phyloP scores from a whole-genome alignment of 2,113 vertebrate species.

The Todiramphus saurophagus region DNA sequence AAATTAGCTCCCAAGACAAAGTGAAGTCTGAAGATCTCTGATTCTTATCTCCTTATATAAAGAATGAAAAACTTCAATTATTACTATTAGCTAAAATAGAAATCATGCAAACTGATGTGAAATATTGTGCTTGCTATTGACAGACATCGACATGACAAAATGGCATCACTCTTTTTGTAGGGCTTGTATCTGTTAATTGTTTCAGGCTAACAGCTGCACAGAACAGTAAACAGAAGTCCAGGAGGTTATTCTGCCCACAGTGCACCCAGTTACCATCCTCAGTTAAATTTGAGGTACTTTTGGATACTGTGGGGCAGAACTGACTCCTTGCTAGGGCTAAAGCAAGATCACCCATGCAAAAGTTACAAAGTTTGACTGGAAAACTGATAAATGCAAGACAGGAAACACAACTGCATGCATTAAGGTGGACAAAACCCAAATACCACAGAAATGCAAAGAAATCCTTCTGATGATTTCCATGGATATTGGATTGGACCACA shows the following conservation, averaged over 20 bases:
- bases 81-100: slow-evolving; percentile 37
- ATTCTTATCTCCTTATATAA: neutral
- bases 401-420: neutral
- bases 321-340: neutral
- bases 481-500: neutral
- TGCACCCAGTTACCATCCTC: neutral
- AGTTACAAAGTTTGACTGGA: neutral
- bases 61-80: neutral
- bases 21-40: neutral
- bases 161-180: neutral
- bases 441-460: neutral
- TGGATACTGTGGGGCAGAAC: neutral
- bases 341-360: neutral
- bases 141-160: neutral
- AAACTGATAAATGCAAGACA: neutral
- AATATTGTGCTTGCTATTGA: slow-evolving; percentile 61
- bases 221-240: neutral
- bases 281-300: neutral
- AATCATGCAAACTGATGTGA: slow-evolving; percentile 47
- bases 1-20: neutral
- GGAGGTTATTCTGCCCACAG: neutral
- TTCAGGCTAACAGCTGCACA: neutral
- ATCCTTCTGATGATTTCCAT: neutral
- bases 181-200: neutral
- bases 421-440: neutral